Evolutionary conservation across 2,888 invertebrate species (phyloP), one percentile per base, ranked within the genome.

Genomic region (Synergus japonicus): DNA sequence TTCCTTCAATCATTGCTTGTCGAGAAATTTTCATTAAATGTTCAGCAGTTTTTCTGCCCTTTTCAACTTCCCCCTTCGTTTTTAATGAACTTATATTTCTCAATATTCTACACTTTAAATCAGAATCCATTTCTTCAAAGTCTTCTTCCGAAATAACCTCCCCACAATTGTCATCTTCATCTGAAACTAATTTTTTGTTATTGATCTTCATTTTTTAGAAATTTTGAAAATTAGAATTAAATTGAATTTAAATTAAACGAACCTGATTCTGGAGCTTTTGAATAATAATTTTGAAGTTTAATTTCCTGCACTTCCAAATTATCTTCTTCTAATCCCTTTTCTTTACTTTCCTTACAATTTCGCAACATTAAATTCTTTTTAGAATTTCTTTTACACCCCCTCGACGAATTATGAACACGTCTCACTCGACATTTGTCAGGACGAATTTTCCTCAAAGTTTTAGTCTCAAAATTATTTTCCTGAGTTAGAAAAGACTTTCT

Each of bases 1-100:
- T 86, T 41, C 83, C 81, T 18, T 82, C 76, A 3, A 79, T 79
- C 85, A 87, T 87, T 13, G 87, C 81, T 29, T 79, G 54, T 12
- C 82, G 49, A 54, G 83, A 82, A 29, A 76, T 77, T 78, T 22
- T 81, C 78, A 81, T 86, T 76, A 87, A 65, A 41, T 81, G 80
- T 9, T 83, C 83, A 2, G 86, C 86, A 3, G 82, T 83, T 66
- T 43, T 80, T 66, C 76, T 86, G n/a, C 66, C 84, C 22, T 64
- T 81, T 37, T 79, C 83, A 4, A 81, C 81, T 13, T 84, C 79
- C 44, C 85, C 85, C 15, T 37, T 9, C 37, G 65, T 41, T 43
- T 65, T 65, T 65, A 8, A 3, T 8, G 65, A 65, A 9, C 4
- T n/a, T 41, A 65, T 37, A n/a, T 65, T 65, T 43, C n/a, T 65